phyloP scores from a whole-genome alignment of 1,140 invertebrate genomes.

The Penaeus indicus region DNA sequence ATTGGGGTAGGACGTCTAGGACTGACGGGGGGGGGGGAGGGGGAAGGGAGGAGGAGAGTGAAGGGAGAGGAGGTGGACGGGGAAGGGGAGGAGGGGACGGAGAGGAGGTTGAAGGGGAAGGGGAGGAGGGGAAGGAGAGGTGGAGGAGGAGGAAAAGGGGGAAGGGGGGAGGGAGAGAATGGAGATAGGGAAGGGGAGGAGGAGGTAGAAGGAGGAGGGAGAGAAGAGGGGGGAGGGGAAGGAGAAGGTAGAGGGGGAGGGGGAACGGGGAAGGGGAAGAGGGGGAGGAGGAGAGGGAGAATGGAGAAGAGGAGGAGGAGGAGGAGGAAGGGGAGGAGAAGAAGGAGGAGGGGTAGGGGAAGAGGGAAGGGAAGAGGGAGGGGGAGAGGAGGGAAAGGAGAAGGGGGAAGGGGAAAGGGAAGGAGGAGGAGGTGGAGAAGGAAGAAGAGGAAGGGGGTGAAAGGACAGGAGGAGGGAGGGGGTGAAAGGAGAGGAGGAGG shows the following conservation, averaged over 20 bases:
- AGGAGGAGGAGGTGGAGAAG: constrained; percentile 1
- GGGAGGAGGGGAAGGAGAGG: no score
- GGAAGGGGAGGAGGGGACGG: no score
- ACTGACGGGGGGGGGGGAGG: neutral
- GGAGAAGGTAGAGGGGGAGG: neutral
- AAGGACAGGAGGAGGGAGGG: no score
- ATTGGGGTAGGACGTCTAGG: neutral
- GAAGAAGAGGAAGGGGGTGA: neutral
- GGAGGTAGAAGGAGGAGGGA: no score
- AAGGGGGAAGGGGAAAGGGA: neutral
- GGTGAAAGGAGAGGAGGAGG: no score
- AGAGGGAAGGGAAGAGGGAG: neutral
- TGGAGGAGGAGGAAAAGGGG: no score
- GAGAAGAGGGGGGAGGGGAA: neutral
- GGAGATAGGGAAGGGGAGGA: no score
- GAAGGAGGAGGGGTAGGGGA: neutral
- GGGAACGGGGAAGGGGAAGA: neutral
- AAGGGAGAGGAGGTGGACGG: neutral
- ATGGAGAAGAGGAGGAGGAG: neutral
- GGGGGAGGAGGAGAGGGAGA: neutral
- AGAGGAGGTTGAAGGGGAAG: no score
- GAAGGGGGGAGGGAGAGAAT: no score
- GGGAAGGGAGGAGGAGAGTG: neutral
- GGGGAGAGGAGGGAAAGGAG: neutral
- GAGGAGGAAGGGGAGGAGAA: neutral